Evolutionary conservation across 2,113 vertebrate species (phyloP).

Genomic region (Pomatorhinus ruficollis): DNA sequence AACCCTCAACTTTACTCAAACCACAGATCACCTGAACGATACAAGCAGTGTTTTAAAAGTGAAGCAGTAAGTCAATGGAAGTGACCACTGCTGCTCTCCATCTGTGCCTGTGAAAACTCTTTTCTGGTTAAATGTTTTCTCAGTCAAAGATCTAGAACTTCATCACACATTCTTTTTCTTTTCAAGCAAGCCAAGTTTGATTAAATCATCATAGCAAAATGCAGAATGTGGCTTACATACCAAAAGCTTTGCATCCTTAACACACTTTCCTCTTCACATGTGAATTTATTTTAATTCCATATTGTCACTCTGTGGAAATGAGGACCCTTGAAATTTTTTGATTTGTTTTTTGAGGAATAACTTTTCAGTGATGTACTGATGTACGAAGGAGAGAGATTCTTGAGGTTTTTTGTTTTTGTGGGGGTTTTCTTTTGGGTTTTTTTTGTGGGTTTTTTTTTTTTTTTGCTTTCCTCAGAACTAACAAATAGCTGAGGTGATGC

Average conservation of each 20-base stretch:
- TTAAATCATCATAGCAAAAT: neutral
- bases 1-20: neutral
- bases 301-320: neutral
- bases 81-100: neutral
- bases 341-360: neutral
- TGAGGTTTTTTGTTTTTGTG: neutral
- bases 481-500: neutral
- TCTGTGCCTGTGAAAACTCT: neutral
- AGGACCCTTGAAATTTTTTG: neutral
- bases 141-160: neutral
- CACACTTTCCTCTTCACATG: neutral
- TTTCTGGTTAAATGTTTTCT: neutral
- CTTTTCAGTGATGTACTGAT: neutral
- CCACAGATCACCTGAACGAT: neutral
- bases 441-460: neutral
- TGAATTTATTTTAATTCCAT: neutral
- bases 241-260: neutral
- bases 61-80: neutral
- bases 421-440: no score
- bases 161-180: neutral
- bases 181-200: neutral
- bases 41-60: neutral
- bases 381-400: neutral
- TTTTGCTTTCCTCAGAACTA: neutral
- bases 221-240: neutral